Evolutionary conservation across 2,797 vertebrate species (phyloP).

Genomic region (Rhabdomys pumilio): DNA sequence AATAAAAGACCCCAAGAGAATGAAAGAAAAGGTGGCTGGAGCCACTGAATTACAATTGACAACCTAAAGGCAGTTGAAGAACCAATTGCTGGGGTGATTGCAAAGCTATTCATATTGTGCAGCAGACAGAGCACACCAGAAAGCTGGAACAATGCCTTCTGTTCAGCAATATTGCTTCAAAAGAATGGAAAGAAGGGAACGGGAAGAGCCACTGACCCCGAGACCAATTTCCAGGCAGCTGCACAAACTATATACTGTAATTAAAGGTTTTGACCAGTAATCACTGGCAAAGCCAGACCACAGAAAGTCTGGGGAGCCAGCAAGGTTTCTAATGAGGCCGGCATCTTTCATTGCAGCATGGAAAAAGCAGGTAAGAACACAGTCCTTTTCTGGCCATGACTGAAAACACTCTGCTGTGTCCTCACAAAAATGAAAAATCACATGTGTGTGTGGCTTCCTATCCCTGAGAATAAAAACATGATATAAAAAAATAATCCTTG

Average conservation of each 20-base stretch:
- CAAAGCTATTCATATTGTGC: constrained; percentile 18
- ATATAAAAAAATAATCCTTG: constrained; percentile 30
- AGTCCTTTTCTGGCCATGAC: constrained; percentile 51
- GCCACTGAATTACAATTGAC: constrained; percentile 74
- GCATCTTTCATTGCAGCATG: constrained; percentile 56
- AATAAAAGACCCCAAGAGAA: constrained; percentile 73
- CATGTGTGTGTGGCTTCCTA: constrained; percentile 6
- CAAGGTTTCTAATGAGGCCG: constrained; percentile 68
- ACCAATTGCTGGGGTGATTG: constrained; percentile 73
- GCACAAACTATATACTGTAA: constrained; percentile 80
- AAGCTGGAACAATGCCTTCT: constrained; percentile 74
- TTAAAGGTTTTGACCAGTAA: constrained; percentile 76
- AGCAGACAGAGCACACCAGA: constrained; percentile 73
- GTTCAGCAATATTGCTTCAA: constrained; percentile 84
- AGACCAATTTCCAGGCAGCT: constrained; percentile 76
- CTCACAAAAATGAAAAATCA: constrained; percentile 41
- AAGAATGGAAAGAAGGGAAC: constrained; percentile 64
- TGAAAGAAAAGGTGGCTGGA: constrained; percentile 73
- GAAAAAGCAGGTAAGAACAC: constrained; percentile 75
- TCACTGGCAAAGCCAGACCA: constrained; percentile 66
- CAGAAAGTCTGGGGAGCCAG: constrained; percentile 69
- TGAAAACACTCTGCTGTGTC: constrained; percentile 39
- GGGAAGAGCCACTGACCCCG: constrained; percentile 74
- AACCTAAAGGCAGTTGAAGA: constrained; percentile 73
- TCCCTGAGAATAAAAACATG: constrained; percentile 45